These are phyloP conservation scores for Pelecanus crispus DNA, from an alignment of 2,113 vertebrate genomes.

Conservation along the genomic window DNA sequence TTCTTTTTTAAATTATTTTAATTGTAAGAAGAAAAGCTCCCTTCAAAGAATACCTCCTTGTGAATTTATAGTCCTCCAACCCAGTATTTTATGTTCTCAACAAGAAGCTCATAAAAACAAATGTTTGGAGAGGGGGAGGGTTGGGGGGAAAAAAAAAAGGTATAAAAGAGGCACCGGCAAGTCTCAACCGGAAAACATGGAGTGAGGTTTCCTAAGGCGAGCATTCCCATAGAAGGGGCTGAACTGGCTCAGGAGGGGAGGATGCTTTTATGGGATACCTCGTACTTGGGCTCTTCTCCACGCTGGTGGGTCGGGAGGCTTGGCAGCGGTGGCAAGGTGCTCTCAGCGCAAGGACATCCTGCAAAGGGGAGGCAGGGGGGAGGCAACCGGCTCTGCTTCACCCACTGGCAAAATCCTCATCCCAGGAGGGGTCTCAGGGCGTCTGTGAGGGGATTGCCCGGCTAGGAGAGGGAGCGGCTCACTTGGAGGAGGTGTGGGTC, in stretches of 20 bases:
- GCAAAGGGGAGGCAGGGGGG: background rate
- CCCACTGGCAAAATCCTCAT: background rate
- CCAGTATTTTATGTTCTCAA: slow-evolving; percentile 58
- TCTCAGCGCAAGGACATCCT: background rate
- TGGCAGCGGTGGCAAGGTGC: background rate
- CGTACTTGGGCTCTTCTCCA: fast-evolving
- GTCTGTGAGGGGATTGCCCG: fast-evolving
- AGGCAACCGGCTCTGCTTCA: background rate
- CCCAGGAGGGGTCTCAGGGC: background rate
- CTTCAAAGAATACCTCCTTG: slow-evolving; percentile 18
- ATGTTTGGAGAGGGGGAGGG: background rate
- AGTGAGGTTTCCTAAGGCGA: slow-evolving; percentile 24
- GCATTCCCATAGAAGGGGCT: background rate
- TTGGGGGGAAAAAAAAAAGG: no score
- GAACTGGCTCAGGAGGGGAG: background rate
- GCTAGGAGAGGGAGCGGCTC: background rate
- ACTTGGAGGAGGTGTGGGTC: fast-evolving
- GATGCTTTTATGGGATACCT: background rate
- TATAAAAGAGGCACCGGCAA: slow-evolving; percentile 52
- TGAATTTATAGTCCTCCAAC: slow-evolving; percentile 18
- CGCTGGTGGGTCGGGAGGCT: background rate
- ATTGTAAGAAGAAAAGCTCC: background rate
- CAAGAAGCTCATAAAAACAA: slow-evolving; percentile 63
- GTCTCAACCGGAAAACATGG: slow-evolving; percentile 7
- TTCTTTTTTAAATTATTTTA: background rate